phyloP scores from a whole-genome alignment of 1,140 invertebrate genomes.

The Cyphomyrmex costatus region DNA sequence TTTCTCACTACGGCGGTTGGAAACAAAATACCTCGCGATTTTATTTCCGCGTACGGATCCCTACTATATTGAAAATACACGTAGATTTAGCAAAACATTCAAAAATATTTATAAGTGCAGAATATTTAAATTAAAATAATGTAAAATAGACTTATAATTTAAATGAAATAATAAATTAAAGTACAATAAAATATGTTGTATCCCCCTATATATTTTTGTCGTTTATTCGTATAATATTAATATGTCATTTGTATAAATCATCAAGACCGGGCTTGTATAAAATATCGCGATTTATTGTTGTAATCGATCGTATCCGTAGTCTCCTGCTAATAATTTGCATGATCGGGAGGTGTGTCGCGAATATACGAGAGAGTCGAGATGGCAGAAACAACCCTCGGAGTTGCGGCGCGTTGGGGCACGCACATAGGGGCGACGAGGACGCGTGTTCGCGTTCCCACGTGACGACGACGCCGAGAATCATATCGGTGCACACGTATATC shows the following conservation, averaged over 20 bases:
- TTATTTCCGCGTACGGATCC: conserved; percentile 21
- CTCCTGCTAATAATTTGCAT: conserved; percentile 51
- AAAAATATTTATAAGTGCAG: neutral
- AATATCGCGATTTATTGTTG: conserved; percentile 7
- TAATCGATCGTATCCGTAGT: neutral
- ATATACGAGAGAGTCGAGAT: conserved; percentile 50
- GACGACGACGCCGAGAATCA: conserved; percentile 60
- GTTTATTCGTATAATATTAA: conserved; percentile 4
- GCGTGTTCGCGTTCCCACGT: conserved; percentile 76
- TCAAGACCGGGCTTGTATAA: neutral
- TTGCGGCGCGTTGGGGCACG: conserved; percentile 53
- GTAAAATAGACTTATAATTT: neutral
- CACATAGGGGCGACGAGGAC: conserved; percentile 54
- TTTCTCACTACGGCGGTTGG: conserved; percentile 54
- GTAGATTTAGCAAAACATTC: neutral
- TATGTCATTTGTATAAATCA: no score
- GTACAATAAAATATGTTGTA: neutral
- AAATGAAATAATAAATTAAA: neutral
- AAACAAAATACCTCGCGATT: conserved; percentile 45
- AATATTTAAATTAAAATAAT: conserved; percentile 26
- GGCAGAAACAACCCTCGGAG: conserved; percentile 53
- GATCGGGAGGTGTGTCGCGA: conserved; percentile 10
- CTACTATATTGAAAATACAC: conserved; percentile 28
- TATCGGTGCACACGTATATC: conserved; percentile 49
- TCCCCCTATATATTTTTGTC: neutral